Evolutionary conservation across 1,140 invertebrate species (phyloP).

Genomic region (Bicyclus anynana): DNA sequence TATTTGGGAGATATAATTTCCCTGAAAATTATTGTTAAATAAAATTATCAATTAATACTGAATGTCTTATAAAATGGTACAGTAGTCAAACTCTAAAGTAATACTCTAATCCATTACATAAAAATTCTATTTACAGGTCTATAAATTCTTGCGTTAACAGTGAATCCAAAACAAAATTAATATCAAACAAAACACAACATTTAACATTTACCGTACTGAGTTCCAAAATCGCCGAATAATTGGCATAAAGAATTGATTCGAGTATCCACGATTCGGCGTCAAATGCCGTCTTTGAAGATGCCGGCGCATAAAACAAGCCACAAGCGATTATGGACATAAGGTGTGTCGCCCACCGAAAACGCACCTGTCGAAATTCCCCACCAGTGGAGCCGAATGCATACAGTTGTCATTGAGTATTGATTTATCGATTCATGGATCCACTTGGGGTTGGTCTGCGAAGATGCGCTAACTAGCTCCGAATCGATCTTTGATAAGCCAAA

Average conservation of each 20-base stretch:
- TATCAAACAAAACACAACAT: background rate
- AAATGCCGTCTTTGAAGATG: constrained; percentile 38
- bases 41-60: no score
- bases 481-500: constrained; percentile 65
- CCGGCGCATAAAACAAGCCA: constrained; percentile 48
- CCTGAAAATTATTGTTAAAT: no score
- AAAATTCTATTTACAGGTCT: no score
- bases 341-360: constrained; percentile 49
- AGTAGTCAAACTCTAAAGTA: no score
- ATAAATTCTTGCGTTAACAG: background rate
- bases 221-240: constrained; percentile 16
- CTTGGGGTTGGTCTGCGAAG: constrained; percentile 32
- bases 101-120: no score
- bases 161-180: background rate
- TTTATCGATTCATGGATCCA: constrained; percentile 50
- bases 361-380: constrained; percentile 50
- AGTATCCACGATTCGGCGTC: constrained; percentile 33
- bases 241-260: constrained; percentile 34
- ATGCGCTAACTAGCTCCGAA: constrained; percentile 66
- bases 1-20: no score
- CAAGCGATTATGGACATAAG: constrained; percentile 51
- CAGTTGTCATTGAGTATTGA: constrained; percentile 54
- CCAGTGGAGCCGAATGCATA: constrained; percentile 44
- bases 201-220: background rate
- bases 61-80: no score